Base-by-base conservation (phyloP, 2,888 invertebrate species). In the Polydrusus tereticollis region DNA sequence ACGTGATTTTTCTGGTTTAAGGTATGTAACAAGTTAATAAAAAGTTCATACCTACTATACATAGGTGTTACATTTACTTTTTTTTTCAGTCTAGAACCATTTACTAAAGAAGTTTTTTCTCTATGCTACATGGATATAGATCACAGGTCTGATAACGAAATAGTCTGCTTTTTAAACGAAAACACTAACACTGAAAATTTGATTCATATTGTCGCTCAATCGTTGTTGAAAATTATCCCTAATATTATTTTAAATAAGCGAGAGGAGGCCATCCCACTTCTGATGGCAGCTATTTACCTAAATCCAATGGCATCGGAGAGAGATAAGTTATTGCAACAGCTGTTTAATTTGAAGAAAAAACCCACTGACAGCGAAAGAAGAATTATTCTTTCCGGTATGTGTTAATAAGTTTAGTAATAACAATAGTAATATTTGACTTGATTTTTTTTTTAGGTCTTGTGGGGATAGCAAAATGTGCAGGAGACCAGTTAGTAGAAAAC, bases 301-400 rank as follows among this genome's bases (percentile, higher is more conserved):
- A 90, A 92, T 80, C 84, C 88, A 1, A 88, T 89, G 77, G 81
- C 87, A 7, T 83, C 84, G 8, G 88, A 90, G 77, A 85, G 92
- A 64, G 92, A 93, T 79, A 88, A 88, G 75, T 84, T 93, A 29
- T 83, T 93, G 5, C 90, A 91, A 75, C 87, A 90, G 63, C 84
- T 93, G 43, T 92, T 93, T 78, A 92, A 91, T 84, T 84, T 93
- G 63, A 92, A 92, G 79, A 93, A 93, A 79, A 88, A 89, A 77
- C 93, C 93, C 1, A 89, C 90, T 60, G 89, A 89, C 72, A 88
- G 89, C 29, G 92, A 93, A 82, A 86, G 93, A 80, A 87, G 86
- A 75, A 84, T 87, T 77, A 88, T 90, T 77, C 82, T 90, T 73
- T 85, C 87, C 65, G 89, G 89, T 87, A 80, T 74, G 67, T 55